phyloP scores from a whole-genome alignment of 2,888 invertebrate genomes.

The Chloroclystis v-ata region DNA sequence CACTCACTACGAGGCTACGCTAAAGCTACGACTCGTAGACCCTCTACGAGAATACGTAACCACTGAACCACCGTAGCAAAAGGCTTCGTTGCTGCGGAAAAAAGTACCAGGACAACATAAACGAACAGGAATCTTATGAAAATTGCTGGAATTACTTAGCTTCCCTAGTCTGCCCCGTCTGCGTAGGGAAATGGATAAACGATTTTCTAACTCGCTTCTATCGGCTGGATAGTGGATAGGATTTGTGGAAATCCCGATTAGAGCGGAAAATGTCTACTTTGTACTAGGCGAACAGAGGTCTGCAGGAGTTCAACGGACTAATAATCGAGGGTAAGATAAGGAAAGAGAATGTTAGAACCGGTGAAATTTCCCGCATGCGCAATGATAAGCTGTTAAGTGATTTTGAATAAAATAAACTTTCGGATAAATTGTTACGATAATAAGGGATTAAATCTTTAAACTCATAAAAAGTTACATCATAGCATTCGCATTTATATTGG shows the following conservation, averaged over 20 bases:
- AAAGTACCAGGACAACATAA: slow-evolving; percentile 54
- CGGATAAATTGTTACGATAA: neutral
- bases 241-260: slow-evolving; percentile 74
- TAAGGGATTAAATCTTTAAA: neutral
- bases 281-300: slow-evolving; percentile 56
- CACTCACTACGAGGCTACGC: slow-evolving; percentile 1
- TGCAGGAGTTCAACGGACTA: slow-evolving; percentile 22
- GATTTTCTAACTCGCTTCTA: slow-evolving; percentile 61
- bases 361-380: slow-evolving; percentile 37
- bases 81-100: slow-evolving; percentile 40
- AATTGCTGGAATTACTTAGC: slow-evolving; percentile 26
- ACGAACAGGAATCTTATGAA: slow-evolving; percentile 21
- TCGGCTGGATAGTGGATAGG: slow-evolving; percentile 46
- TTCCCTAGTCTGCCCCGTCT: slow-evolving; percentile 29
- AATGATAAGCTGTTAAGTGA: slow-evolving; percentile 9
- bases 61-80: slow-evolving; percentile 28
- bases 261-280: slow-evolving; percentile 76
- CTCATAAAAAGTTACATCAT: neutral
- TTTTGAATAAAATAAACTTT: slow-evolving; percentile 2
- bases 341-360: slow-evolving; percentile 47
- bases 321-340: slow-evolving; percentile 41
- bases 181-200: slow-evolving; percentile 39
- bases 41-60: slow-evolving; percentile 23
- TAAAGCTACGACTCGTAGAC: slow-evolving; percentile 6
- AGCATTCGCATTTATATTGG: too few relatives aligned